A percentile compares a stretch with the other conserved stretches of the same genome.
Conservation (phyloP, 2,113 vertebrate species). For the Misgurnus anguillicaudatus region DNA sequence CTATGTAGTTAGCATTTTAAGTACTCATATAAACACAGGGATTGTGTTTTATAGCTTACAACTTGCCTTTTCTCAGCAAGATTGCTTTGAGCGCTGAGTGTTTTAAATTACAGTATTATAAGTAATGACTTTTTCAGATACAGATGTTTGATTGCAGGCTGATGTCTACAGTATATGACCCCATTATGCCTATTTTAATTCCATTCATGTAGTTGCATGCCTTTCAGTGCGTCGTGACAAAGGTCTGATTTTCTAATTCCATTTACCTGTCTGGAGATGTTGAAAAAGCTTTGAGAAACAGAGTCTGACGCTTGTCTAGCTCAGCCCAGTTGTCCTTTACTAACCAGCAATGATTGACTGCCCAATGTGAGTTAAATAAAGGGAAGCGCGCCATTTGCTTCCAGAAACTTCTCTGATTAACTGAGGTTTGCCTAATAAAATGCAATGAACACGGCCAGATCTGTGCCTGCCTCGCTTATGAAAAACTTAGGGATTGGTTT, state of each 20-base stretch:
- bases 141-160: constrained; percentile 10
- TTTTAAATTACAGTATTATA: constrained; percentile 21
- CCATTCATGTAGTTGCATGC: constrained; percentile 32
- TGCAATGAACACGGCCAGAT: neutral
- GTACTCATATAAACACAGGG: too few species aligned
- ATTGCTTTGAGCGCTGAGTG: neutral
- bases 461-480: neutral
- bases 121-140: constrained; percentile 10
- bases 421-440: constrained; percentile 16
- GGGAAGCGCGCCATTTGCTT: constrained; percentile 16
- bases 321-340: constrained; percentile 21
- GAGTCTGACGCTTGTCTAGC: constrained; percentile 45
- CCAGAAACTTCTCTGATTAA: constrained; percentile 12
- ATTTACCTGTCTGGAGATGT: constrained; percentile 64
- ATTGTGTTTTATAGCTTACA: neutral
- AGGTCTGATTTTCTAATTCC: constrained; percentile 59
- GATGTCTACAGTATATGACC: constrained; percentile 10
- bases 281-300: constrained; percentile 53
- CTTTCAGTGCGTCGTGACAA: constrained; percentile 46
- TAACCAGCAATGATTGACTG: constrained; percentile 33
- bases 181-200: constrained; percentile 33
- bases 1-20: too few species aligned
- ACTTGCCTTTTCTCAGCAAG: neutral
- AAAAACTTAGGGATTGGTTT: constrained; percentile 7
- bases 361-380: constrained; percentile 19